Base-by-base conservation (phyloP, 2,797 vertebrate genomes). In the Sebastolobus alascanus region DNA sequence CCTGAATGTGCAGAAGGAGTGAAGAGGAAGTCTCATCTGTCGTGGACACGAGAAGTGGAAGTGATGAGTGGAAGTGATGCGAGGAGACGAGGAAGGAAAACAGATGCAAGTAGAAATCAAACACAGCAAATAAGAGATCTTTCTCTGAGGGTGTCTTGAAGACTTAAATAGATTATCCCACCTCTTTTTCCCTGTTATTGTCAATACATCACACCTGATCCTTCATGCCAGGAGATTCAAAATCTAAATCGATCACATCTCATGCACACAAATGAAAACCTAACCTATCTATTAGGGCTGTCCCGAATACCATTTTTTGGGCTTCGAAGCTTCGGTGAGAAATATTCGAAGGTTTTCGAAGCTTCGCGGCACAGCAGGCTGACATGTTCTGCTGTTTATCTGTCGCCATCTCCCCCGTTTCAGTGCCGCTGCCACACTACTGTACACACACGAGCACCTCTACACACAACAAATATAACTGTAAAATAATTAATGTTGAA, bases 21-120 rank as follows among this genome's bases (percentile, higher is more conserved):
- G 72, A 79, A 87, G 78, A 77, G 89, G 83, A 84, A 93, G 75
- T 89, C 91, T 93, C 96, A 96, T 96, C 95, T 95, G 84, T 55
- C n/a, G 43, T 67, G 11, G 43, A 83, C 33, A 73, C 71, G n/a
- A 50, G 25, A n/a, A 35, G 56, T n/a, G 8, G 54, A 50, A 72
- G 38, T 22, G 16, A 20, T 2, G 12, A 35, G 56, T n/a, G 8
- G 54, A 50, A 72, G 38, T 22, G 16, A 20, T 2, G 12, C 25
- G 12, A 59, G 40, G 18, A 66, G 31, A 27, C 10, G 7, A 54
- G 18, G 31, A 64, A 9, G 33, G 50, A 13, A 38, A 54, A 37
- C 2, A 40, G 7, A 40, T 38, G 14, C 6, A 50, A 50, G 46
- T 18, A 50, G 0, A 50, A 50, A 50, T 50, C 46, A 20, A 50